Percentiles rank a stretch among this genome's conserved stretches.
phyloP scores from a whole-genome alignment of 1,140 invertebrate genomes.

The Pemphigus obesinymphae region DNA sequence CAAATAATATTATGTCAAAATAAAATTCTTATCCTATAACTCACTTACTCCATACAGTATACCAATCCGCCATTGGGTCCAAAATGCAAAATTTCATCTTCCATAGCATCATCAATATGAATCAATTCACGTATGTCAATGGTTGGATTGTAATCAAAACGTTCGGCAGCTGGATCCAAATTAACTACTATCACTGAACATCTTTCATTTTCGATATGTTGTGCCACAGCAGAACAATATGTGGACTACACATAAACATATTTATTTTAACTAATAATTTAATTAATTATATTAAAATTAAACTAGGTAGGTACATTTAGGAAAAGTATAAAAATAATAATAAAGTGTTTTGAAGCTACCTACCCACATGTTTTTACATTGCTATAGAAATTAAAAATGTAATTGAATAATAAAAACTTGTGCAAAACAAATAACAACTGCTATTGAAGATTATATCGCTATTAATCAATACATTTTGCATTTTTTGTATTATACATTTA shows the following conservation, averaged over 20 bases:
- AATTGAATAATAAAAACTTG: too few species aligned
- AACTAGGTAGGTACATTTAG: too few species aligned
- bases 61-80: constrained; percentile 96
- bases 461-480: too few species aligned
- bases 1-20: constrained; percentile 36
- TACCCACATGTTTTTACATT: too few species aligned
- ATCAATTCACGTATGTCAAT: constrained; percentile 92
- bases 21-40: not conserved
- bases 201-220: constrained; percentile 71
- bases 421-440: too few species aligned
- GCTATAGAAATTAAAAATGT: too few species aligned
- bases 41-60: constrained; percentile 87
- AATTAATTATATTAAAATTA: too few species aligned
- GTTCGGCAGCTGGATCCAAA: constrained; percentile 94
- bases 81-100: constrained; percentile 89
- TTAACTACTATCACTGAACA: constrained; percentile 84
- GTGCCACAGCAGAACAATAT: constrained; percentile 85
- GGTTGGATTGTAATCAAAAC: constrained; percentile 84
- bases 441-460: too few species aligned
- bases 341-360: too few species aligned
- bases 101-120: constrained; percentile 92
- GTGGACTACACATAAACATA: constrained; percentile 68
- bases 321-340: too few species aligned
- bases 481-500: too few species aligned
- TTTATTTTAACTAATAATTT: too few species aligned